phyloP scores from a whole-genome alignment of 2,888 invertebrate species.

The Philaethria dido region DNA sequence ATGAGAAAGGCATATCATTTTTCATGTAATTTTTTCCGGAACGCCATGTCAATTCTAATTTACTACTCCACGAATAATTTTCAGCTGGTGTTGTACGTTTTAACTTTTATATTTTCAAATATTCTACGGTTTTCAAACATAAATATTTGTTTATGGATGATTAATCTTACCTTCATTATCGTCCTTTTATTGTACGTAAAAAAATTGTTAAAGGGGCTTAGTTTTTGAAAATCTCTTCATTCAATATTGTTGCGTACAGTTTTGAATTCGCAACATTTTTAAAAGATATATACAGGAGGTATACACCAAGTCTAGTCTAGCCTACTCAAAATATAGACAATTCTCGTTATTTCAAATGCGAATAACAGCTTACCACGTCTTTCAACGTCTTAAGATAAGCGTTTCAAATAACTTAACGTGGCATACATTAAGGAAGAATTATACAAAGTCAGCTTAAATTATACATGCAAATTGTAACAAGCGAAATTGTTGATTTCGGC shows the following conservation, averaged over 20 bases:
- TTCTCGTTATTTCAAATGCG: slow-evolving; percentile 30
- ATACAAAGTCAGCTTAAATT: slow-evolving; percentile 13
- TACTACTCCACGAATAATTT: slow-evolving; percentile 9
- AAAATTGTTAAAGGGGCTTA: no score
- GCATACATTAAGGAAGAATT: slow-evolving; percentile 14
- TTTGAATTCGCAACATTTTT: no score
- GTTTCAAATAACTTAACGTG: slow-evolving; percentile 28
- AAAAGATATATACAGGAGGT: no score
- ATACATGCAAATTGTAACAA: slow-evolving; percentile 15
- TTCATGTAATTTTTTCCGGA: slow-evolving; percentile 56
- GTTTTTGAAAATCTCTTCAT: no score
- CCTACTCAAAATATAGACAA: slow-evolving; percentile 8
- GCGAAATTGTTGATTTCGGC: slow-evolving; percentile 3
- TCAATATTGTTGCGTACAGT: no score
- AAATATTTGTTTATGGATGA: no score
- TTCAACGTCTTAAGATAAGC: slow-evolving; percentile 31
- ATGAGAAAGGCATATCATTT: slow-evolving; percentile 52
- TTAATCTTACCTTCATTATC: no score
- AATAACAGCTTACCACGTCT: slow-evolving; percentile 31
- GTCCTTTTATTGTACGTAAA: no score
- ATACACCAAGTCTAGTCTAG: neutral
- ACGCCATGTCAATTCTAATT: slow-evolving; percentile 50
- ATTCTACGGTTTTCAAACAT: neutral
- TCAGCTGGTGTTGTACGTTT: neutral
- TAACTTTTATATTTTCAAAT: neutral